Evolutionary conservation across 2,113 vertebrate species (phyloP).

Genomic region (Pterophyllum scalare): DNA sequence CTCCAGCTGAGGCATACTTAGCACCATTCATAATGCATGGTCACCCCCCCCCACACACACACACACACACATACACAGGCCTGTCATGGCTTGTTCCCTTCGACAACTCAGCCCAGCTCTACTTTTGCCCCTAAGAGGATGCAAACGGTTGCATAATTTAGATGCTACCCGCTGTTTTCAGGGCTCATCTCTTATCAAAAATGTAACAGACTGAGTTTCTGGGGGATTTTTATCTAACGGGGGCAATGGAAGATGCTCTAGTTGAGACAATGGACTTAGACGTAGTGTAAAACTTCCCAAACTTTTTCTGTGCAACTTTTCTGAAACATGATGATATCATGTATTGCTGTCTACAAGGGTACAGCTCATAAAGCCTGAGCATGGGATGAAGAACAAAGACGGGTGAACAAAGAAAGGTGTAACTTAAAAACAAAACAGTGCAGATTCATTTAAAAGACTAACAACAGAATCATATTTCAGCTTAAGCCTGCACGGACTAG

Average conservation of each 20-base stretch:
- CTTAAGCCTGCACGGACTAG: neutral
- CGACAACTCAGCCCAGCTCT: slow-evolving; percentile 75
- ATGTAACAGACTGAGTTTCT: slow-evolving; percentile 71
- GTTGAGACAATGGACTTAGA: slow-evolving; percentile 62
- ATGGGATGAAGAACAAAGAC: neutral
- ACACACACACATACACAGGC: slow-evolving; percentile 51
- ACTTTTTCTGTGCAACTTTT: slow-evolving; percentile 63
- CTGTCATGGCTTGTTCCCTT: slow-evolving; percentile 79
- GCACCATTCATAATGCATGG: slow-evolving; percentile 82
- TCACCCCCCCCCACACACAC: slow-evolving; percentile 55
- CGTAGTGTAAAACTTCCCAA: slow-evolving; percentile 50
- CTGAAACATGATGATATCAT: slow-evolving; percentile 15
- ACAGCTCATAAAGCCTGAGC: neutral
- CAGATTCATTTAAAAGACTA: neutral
- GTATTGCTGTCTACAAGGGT: neutral
- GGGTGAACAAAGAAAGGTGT: no score
- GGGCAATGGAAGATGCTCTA: slow-evolving; percentile 52
- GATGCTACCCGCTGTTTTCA: slow-evolving; percentile 72
- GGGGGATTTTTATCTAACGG: slow-evolving; percentile 69
- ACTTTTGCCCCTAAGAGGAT: slow-evolving; percentile 77
- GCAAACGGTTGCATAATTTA: slow-evolving; percentile 81
- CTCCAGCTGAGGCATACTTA: slow-evolving; percentile 76
- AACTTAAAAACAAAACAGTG: neutral
- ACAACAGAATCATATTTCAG: neutral
- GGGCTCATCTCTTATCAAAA: slow-evolving; percentile 73